A percentile compares a stretch with the other conserved stretches of the same genome.
phyloP scores from a whole-genome alignment of 1,140 invertebrate species.

The Drosophila murphyi region DNA sequence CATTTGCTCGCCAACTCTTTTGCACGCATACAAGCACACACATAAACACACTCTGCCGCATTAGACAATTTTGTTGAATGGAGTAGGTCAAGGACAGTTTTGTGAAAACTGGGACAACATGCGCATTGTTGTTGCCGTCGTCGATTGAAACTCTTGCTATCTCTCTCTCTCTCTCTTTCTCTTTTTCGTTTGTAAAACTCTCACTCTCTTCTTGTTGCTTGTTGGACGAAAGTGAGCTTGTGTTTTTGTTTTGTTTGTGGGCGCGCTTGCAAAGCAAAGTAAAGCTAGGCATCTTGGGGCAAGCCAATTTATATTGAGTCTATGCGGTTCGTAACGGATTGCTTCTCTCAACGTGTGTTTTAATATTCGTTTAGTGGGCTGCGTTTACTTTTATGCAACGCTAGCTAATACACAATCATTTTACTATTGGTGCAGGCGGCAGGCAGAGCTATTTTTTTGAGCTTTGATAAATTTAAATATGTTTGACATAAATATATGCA shows the following conservation, averaged over 20 bases:
- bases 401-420: too few species aligned
- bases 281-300: conserved; percentile 7
- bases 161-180: conserved; percentile 13
- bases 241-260: conserved; percentile 46
- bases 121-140: conserved; percentile 68
- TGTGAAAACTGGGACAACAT: conserved; percentile 84
- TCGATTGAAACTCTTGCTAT: conserved; percentile 59
- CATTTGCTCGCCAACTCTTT: conserved; percentile 60
- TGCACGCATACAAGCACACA: conserved; percentile 35
- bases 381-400: not conserved
- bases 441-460: too few species aligned
- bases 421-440: too few species aligned
- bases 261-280: conserved; percentile 41
- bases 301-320: conserved; percentile 62
- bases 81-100: conserved; percentile 85
- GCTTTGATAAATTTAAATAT: too few species aligned
- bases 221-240: conserved; percentile 3
- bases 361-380: conserved; percentile 4
- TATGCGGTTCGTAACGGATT: conserved; percentile 22
- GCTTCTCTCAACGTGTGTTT: not conserved
- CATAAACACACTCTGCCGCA: conserved; percentile 49
- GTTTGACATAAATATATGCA: too few species aligned
- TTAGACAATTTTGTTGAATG: conserved; percentile 82
- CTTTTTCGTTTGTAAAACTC: conserved; percentile 29
- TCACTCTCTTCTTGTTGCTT: conserved; percentile 40